Conservation (phyloP, 2,113 vertebrate genomes). For the Phylloscopus trochilus region DNA sequence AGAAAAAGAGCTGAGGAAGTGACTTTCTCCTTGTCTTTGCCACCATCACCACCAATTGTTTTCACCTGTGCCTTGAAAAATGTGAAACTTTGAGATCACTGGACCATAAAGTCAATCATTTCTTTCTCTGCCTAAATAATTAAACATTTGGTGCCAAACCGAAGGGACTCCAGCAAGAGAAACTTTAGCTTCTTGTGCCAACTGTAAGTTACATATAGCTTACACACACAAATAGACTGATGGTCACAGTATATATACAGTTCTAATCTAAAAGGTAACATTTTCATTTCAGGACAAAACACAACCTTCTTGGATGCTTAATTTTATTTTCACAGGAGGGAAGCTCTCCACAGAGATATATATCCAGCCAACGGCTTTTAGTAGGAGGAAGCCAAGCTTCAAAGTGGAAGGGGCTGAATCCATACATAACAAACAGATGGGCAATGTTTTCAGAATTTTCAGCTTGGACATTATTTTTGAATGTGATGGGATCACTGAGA, state of each 20-base stretch:
- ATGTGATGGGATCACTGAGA: not conserved
- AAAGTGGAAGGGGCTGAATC: not conserved
- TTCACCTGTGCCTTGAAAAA: not conserved
- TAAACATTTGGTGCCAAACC: not conserved
- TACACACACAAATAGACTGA: not conserved
- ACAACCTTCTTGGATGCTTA: not conserved
- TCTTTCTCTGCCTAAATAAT: not conserved
- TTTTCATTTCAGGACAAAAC: not conserved
- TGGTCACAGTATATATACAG: not conserved
- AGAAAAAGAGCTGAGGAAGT: not conserved
- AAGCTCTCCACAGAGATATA: not conserved
- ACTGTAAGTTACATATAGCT: accelerated
- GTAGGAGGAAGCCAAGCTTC: not conserved
- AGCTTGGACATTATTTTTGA: not conserved
- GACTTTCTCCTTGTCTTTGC: not conserved
- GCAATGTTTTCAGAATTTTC: not conserved
- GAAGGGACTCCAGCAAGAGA: not conserved
- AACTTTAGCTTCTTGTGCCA: not conserved
- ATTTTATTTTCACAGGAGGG: not conserved
- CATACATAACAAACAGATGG: not conserved
- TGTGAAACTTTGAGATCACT: not conserved
- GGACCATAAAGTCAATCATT: not conserved
- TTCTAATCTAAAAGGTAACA: not conserved
- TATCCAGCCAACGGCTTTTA: not conserved
- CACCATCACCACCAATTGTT: not conserved